Percentiles rank a stretch among this genome's conserved stretches.
Conservation (phyloP, 2,797 vertebrate species). For the Denticeps clupeoides region DNA sequence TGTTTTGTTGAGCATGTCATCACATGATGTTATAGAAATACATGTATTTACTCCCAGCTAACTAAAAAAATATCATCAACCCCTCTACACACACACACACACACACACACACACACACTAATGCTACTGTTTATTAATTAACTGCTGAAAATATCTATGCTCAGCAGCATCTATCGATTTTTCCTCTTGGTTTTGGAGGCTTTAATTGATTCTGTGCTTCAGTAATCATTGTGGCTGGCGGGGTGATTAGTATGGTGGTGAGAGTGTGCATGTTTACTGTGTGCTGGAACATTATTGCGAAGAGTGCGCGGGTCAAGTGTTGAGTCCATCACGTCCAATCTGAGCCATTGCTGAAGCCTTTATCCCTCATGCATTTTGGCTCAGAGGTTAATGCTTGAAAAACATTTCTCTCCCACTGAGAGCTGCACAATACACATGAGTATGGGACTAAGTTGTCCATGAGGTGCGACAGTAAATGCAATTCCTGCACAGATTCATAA, state of each 20-base stretch:
- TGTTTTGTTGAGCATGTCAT: too few relatives aligned
- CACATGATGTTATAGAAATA: too few relatives aligned
- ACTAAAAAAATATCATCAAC: constrained; percentile 49
- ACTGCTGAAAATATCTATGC: constrained; percentile 56
- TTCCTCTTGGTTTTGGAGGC: constrained; percentile 15
- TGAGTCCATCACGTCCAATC: background rate
- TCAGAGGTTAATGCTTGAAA: too few relatives aligned
- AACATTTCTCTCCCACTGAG: too few relatives aligned
- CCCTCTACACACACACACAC: constrained; percentile 5
- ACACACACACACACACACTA: constrained; percentile 25
- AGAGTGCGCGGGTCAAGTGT: background rate
- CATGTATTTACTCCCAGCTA: too few relatives aligned
- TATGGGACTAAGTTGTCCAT: too few relatives aligned
- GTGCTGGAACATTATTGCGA: constrained; percentile 1
- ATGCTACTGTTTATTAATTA: constrained; percentile 60
- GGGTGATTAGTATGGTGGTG: constrained; percentile 36
- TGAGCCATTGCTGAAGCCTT: too few relatives aligned
- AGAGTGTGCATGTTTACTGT: constrained; percentile 26
- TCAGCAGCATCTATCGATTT: constrained; percentile 61
- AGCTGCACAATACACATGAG: too few relatives aligned
- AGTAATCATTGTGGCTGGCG: constrained; percentile 48
- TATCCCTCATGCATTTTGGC: too few relatives aligned
- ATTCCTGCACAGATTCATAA: too few relatives aligned
- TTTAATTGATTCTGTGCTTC: constrained; percentile 61
- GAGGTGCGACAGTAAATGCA: too few relatives aligned